Evolutionary conservation across 2,797 vertebrate species (phyloP).

Genomic region (Gorsachius magnificus): DNA sequence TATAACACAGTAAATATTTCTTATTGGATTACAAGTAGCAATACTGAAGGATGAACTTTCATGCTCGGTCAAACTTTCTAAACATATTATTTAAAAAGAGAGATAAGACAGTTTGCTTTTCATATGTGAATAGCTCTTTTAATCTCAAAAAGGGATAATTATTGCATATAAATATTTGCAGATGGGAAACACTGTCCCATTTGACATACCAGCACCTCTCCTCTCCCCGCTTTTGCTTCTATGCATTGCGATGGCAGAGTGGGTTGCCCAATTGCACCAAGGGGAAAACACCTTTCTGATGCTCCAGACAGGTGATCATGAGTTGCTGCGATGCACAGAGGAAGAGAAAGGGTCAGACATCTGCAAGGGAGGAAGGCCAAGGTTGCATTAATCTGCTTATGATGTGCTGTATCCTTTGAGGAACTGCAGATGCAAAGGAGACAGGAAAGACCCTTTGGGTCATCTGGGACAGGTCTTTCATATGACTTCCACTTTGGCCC

Average conservation of each 20-base stretch:
- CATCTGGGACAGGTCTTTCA: neutral
- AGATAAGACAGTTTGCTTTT: conserved; percentile 46
- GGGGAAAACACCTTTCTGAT: neutral
- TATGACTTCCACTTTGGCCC: neutral
- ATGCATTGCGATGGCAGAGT: neutral
- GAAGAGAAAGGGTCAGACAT: neutral
- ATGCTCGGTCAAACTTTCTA: conserved; percentile 70
- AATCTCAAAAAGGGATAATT: conserved; percentile 48
- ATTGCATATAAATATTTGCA: conserved; percentile 57
- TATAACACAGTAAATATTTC: conserved; percentile 79
- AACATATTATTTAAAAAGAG: conserved; percentile 53
- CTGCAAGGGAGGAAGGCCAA: neutral
- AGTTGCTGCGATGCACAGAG: neutral
- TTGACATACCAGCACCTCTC: neutral
- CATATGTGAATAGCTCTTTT: conserved; percentile 3
- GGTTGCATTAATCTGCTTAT: neutral
- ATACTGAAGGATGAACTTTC: conserved; percentile 74
- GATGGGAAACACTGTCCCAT: neutral
- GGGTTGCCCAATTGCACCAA: neutral
- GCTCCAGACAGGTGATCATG: neutral
- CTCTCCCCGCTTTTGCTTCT: neutral
- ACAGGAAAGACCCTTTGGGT: neutral
- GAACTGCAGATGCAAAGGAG: neutral
- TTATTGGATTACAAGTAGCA: conserved; percentile 71
- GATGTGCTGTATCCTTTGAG: neutral